Evolutionary conservation across 1,140 invertebrate genomes (phyloP).

Genomic region (Calycopis cecrops): DNA sequence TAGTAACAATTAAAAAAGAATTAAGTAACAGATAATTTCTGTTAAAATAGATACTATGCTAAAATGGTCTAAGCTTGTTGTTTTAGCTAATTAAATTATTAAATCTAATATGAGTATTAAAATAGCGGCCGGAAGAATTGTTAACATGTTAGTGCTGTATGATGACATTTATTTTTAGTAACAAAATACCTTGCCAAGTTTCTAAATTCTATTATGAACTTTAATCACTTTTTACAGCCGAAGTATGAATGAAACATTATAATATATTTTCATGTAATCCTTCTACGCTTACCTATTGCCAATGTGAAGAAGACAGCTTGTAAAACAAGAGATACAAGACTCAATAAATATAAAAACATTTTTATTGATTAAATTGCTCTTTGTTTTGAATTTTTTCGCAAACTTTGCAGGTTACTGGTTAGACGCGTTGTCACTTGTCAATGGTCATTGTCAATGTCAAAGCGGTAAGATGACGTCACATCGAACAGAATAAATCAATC

Average conservation of each 20-base stretch:
- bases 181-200: slow-evolving; percentile 4
- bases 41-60: too few species aligned
- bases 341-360: slow-evolving; percentile 56
- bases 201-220: slow-evolving; percentile 1
- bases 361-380: slow-evolving; percentile 24
- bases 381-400: slow-evolving; percentile 35
- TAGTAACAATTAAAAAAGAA: too few species aligned
- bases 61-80: too few species aligned
- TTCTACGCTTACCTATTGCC: slow-evolving; percentile 42
- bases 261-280: too few species aligned
- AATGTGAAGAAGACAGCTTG: slow-evolving; percentile 46
- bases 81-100: too few species aligned
- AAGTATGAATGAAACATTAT: too few species aligned
- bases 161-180: slow-evolving; percentile 7
- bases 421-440: slow-evolving; percentile 47
- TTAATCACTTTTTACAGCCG: too few species aligned
- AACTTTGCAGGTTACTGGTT: slow-evolving; percentile 46
- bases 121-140: too few species aligned
- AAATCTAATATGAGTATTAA: too few species aligned
- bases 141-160: too few species aligned
- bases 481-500: too few species aligned
- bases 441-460: slow-evolving; percentile 30
- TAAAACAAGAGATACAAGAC: slow-evolving; percentile 43
- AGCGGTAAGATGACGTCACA: background rate
- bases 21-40: too few species aligned